Conservation (phyloP, 2,888 invertebrate genomes). For the Coelopa pilipes region DNA sequence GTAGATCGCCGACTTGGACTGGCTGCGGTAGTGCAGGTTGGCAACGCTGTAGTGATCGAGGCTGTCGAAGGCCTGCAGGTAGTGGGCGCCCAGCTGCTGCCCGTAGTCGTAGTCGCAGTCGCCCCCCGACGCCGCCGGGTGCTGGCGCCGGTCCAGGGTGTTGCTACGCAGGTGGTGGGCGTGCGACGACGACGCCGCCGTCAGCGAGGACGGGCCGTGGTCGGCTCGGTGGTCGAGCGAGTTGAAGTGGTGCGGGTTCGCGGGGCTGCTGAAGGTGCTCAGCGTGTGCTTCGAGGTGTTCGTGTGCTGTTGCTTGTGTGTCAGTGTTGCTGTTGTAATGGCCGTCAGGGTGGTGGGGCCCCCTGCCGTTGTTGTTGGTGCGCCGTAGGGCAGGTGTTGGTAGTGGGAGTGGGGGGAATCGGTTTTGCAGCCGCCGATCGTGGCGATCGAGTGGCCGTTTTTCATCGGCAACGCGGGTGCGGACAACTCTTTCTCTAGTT, state of each 20-base stretch:
- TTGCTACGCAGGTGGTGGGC: conserved; percentile 49
- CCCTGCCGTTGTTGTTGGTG: conserved; percentile 44
- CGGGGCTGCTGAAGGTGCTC: conserved; percentile 38
- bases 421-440: conserved; percentile 43
- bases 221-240: conserved; percentile 54
- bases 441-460: conserved; percentile 34
- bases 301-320: conserved; percentile 18
- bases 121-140: not conserved
- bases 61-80: conserved; percentile 62
- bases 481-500: conserved; percentile 8
- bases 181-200: not conserved
- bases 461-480: conserved; percentile 13
- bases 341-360: not conserved
- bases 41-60: conserved; percentile 62
- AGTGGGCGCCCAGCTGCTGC: conserved; percentile 54
- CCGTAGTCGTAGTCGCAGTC: not conserved
- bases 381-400: conserved; percentile 46
- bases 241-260: conserved; percentile 55
- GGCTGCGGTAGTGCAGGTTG: conserved; percentile 60
- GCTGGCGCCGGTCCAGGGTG: conserved; percentile 49
- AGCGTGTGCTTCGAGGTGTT: conserved; percentile 37
- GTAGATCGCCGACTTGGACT: conserved; percentile 63
- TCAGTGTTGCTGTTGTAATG: not conserved
- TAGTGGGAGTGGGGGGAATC: conserved; percentile 47
- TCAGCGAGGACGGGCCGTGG: not conserved